These are phyloP conservation scores for Cinclus cinclus DNA, from an alignment of 2,113 vertebrate genomes.

Conservation along the genomic window DNA sequence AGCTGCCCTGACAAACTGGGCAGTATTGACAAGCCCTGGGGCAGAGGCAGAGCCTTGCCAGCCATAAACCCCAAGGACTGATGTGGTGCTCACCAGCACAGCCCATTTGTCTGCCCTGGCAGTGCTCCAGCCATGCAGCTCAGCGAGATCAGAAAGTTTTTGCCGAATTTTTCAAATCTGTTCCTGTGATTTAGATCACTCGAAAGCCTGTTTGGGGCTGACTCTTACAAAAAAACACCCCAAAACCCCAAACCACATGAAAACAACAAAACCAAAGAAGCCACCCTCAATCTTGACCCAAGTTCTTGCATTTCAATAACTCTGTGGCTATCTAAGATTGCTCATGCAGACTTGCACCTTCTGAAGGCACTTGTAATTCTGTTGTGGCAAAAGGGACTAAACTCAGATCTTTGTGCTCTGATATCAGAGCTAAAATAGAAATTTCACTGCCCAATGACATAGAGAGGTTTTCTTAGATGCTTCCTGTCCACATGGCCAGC, in stretches of 20 bases:
- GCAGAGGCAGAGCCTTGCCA: neutral
- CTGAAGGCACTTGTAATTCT: neutral
- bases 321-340: neutral
- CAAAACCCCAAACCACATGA: neutral
- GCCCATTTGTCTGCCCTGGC: constrained; percentile 18
- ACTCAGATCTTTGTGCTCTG: neutral
- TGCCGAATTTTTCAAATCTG: neutral
- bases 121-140: neutral
- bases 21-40: neutral
- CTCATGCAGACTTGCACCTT: neutral
- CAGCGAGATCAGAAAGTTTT: neutral
- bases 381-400: neutral
- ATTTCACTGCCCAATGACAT: neutral
- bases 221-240: neutral
- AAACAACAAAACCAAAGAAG: neutral
- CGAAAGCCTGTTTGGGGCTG: neutral
- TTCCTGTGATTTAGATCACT: neutral
- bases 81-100: neutral
- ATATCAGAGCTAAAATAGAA: neutral
- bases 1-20: neutral
- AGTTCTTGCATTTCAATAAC: neutral
- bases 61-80: neutral
- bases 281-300: neutral
- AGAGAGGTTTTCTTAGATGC: neutral
- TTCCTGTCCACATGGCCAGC: neutral